Evolutionary conservation across 2,113 vertebrate genomes (phyloP), one percentile per base, ranked within the genome.

Genomic region (Rhegmatorhina hoffmannsi): DNA sequence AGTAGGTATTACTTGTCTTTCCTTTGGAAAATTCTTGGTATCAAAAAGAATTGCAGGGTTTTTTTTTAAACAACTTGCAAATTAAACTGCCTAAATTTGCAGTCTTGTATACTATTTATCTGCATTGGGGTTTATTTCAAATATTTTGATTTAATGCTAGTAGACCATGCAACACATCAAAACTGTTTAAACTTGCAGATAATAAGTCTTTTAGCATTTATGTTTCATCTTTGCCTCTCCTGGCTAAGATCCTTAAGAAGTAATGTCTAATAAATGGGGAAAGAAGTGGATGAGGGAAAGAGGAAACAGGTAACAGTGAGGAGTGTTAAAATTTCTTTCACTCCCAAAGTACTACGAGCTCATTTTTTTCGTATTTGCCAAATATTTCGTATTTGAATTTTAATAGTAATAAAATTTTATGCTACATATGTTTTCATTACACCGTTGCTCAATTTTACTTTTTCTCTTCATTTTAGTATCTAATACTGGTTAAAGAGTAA

Each of bases 31-130:
- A 18, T 50, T 73, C 67, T 46, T 64, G 25, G 6, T 56, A 58
- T 29, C n/a, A 34, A 34, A 64, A n/a, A 64, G 7, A 2, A 6
- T 40, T 13, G 4, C 40, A 36, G 38, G 7, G 2, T 0, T 46
- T 24, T 58, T 53, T 77, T 74, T 5, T 56, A 63, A 67, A 59
- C 2, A 55, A 56, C 6, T 79, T 44, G 50, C 2, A 68, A 73
- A 63, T 38, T 28, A 46, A 79, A 73, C 44, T 60, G 26, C 10
- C 11, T 52, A 47, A 25, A 60, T 73, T 52, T 68, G 7, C 43
- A 43, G 18, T 28, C 47, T 68, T 44, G 4, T 29, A 26, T 70
- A 20, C 2, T 63, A 47, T 58, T 92, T 44, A 36, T 5, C 19
- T n/a, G 11, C 10, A 64, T 94, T 38, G 29, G 28, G 50, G 80